Base-by-base conservation (phyloP, 2,888 invertebrate genomes). In the Harpalus rubripes region DNA sequence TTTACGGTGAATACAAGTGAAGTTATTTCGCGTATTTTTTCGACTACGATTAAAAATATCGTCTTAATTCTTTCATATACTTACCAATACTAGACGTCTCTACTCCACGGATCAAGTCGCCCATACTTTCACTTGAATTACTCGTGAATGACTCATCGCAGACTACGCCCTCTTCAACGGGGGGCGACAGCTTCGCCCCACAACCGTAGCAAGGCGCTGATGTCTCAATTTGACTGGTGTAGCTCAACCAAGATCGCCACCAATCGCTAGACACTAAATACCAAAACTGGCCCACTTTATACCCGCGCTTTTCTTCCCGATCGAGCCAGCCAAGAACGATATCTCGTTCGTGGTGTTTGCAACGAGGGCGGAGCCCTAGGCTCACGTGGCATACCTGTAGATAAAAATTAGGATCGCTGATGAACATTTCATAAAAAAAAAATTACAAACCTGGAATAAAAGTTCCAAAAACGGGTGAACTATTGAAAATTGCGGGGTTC, bases 281-380 rank as follows among this genome's bases (percentile, higher is more conserved):
- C 97, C 97, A 98, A 91, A 96, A 96, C 91, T 97, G 97, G 0
- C 97, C 97, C 82, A 96, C 94, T 68, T 94, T 92, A 89, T 95
- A 95, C 0, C 96, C 96, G 68, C 96, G 93, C 72, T 93, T 92
- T 87, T 95, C 95, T 89, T 96, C 96, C 61, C 98, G 93, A 1
- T 95, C 93, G 86, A 97, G 90, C 98, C 98, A 98, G 0, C 96
- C 95, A 86, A 95, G 93, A 10, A 95, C 95, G 61, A 96, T 95
- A 87, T 96, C 95, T 85, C 94, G 93, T 91, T 98, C 98, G 90
- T 97, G 96, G 88, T 96, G 95, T 82, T 94, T 93, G 89, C 96
- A 96, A 88, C 95, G 94, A 12, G 98, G 97, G 89, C 95, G 93
- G 72, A 98, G 92, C 0, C 98, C 98, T 87, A 98, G 93, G 63